Percentiles rank a stretch among this genome's conserved stretches.
These are phyloP conservation scores for Semnornis frantzii DNA, from an alignment of 2,113 vertebrate genomes.

Conservation along the genomic window DNA sequence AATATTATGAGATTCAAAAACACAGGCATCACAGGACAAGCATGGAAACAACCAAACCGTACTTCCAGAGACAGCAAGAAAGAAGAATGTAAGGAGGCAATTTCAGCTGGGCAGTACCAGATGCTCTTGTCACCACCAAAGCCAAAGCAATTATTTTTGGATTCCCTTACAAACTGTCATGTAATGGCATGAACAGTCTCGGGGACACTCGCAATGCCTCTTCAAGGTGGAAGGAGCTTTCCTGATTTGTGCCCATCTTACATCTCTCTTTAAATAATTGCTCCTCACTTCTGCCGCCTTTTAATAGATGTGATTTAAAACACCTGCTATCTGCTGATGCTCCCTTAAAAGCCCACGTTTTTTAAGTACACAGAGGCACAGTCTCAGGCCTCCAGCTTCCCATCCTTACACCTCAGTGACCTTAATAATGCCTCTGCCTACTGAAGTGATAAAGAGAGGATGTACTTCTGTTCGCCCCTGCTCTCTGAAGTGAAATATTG, in stretches of 20 bases:
- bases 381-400: constrained; percentile 33
- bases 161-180: background rate
- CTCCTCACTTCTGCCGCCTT: background rate
- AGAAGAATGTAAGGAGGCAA: background rate
- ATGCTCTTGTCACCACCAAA: background rate
- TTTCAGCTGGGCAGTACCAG: constrained; percentile 7
- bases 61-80: background rate
- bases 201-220: background rate
- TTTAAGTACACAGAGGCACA: constrained; percentile 15
- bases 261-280: background rate
- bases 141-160: background rate
- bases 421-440: constrained; percentile 54
- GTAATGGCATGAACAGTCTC: background rate
- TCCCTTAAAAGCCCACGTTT: background rate
- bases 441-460: constrained; percentile 55
- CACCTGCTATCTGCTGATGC: constrained; percentile 4
- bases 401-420: constrained; percentile 52
- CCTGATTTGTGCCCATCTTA: background rate
- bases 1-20: constrained; percentile 17
- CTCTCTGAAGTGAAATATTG: constrained; percentile 51
- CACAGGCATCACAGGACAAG: background rate
- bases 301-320: background rate
- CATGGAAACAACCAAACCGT: background rate
- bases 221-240: background rate
- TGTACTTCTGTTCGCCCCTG: constrained; percentile 8